Percentiles rank a stretch among this genome's conserved stretches.
These are phyloP conservation scores for Phainopepla nitens DNA, from an alignment of 2,113 vertebrate genomes.

Conservation along the genomic window DNA sequence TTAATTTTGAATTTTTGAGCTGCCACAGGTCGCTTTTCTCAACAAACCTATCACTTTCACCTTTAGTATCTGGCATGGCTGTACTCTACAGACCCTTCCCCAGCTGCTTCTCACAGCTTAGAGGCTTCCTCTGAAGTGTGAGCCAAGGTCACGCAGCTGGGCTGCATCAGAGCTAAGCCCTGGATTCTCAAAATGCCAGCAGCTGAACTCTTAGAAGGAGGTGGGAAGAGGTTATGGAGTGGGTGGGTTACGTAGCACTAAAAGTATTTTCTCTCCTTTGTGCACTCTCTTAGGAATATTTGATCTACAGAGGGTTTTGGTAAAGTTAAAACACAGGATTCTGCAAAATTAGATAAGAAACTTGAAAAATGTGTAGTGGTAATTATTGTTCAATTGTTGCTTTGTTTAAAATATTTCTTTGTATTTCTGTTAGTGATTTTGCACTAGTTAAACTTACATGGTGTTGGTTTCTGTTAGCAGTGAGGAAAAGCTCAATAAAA, in stretches of 20 bases:
- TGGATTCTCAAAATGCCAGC: neutral
- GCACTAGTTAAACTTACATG: neutral
- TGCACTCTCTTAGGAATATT: neutral
- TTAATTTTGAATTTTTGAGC: neutral
- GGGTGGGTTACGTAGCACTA: constrained; percentile 5
- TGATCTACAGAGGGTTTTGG: neutral
- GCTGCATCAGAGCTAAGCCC: constrained; percentile 21
- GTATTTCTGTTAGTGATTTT: neutral
- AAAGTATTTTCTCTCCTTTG: constrained; percentile 12
- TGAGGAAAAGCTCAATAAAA: neutral
- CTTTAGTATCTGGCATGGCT: neutral
- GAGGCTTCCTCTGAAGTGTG: neutral
- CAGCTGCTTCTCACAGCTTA: neutral
- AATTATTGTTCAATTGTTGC: neutral
- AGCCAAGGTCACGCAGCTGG: constrained; percentile 53
- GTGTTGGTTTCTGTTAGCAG: neutral
- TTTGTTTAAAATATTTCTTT: neutral
- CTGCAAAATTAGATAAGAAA: neutral
- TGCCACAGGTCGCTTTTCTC: neutral
- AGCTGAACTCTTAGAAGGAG: neutral
- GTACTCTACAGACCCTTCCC: neutral
- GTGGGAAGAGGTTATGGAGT: constrained; percentile 2
- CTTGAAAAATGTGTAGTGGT: neutral
- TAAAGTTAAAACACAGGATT: neutral
- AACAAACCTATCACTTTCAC: neutral